phyloP scores from a whole-genome alignment of 2,797 vertebrate genomes.

The Cynopterus sphinx region DNA sequence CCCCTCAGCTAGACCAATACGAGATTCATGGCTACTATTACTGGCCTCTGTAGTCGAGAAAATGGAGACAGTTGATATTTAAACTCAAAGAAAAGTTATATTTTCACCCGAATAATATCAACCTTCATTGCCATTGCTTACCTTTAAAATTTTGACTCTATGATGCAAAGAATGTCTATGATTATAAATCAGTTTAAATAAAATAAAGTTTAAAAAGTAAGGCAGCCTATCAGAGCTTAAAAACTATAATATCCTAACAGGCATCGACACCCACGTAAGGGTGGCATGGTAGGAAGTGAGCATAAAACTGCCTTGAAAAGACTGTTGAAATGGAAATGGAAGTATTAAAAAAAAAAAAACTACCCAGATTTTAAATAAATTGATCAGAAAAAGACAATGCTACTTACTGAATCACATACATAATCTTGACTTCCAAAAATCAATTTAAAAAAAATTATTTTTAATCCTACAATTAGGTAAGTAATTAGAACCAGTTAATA shows the following conservation, averaged over 20 bases:
- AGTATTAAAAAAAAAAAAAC: slow-evolving; percentile 53
- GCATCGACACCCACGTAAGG: not conserved
- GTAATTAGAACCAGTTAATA: slow-evolving; percentile 24
- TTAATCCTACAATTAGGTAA: not conserved
- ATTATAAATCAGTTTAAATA: slow-evolving; percentile 83
- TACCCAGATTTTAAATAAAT: slow-evolving; percentile 63
- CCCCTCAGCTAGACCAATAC: slow-evolving; percentile 91
- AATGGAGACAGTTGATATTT: slow-evolving; percentile 85
- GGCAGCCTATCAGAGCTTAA: slow-evolving; percentile 73
- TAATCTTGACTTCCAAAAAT: slow-evolving; percentile 39
- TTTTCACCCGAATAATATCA: slow-evolving; percentile 73
- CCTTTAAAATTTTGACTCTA: slow-evolving; percentile 73
- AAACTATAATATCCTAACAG: slow-evolving; percentile 70
- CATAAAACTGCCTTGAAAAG: not conserved
- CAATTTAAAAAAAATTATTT: slow-evolving; percentile 54
- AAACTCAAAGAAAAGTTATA: slow-evolving; percentile 79
- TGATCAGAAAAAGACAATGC: slow-evolving; percentile 67
- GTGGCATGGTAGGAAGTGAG: not conserved
- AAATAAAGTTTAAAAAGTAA: slow-evolving; percentile 76
- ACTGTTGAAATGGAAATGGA: not conserved
- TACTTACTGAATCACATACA: slow-evolving; percentile 56
- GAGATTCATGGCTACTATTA: slow-evolving; percentile 98
- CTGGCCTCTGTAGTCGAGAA: slow-evolving; percentile 92
- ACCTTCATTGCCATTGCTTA: slow-evolving; percentile 81
- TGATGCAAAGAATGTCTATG: slow-evolving; percentile 69